Base-by-base conservation (phyloP, 53 echinoderm and acorn worm species). In the Paelopatides confundens region DNA sequence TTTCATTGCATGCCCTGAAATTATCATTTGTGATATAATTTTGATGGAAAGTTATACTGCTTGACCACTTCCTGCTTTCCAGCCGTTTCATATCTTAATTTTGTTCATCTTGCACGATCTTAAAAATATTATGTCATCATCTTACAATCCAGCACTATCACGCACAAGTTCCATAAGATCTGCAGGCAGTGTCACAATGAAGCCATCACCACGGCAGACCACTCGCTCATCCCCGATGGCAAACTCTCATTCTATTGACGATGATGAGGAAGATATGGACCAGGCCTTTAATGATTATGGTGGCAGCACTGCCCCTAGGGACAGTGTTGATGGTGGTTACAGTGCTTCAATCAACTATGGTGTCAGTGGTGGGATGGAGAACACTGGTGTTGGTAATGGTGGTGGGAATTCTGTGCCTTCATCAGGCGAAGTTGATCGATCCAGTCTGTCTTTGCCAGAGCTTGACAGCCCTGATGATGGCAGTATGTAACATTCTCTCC, bases 111-210 rank as follows among this genome's bases (percentile, higher is more conserved):
- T 53, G 28, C 54, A 51, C 54, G 14, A 28, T 18, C 85, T 37
- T 40, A 76, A 30, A n/a, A 39, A 3, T 12, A 17, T 69, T 24
- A 66, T 69, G 14, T 66, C 47, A 68, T 58, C 35, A 36, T 65
- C 76, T 37, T 65, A 81, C 35, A 15, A 53, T 65, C 30, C 85
- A 99, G 99, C 96, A 85, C 91, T 99, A 36, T 96, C 96, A 37
- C 95, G 96, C 69, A 99, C 95, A 68, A 96, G 99, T 71, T 99
- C 99, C 29, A 92, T 96, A 31, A 94, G 94, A 2, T 99, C 99
- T 23, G 93, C 92, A 14, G 95, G 95, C 86, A 96, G 96, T 34
- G 92, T 78, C 15, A 38, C 30, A 3, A 86, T 67, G 50, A 66
- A 69, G 24, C 69, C 69, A 39, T 67, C 66, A 26, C 87, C 71